These are phyloP conservation scores for Drosophila watanabei DNA, from an alignment of 1,140 invertebrate species.

Conservation along the genomic window DNA sequence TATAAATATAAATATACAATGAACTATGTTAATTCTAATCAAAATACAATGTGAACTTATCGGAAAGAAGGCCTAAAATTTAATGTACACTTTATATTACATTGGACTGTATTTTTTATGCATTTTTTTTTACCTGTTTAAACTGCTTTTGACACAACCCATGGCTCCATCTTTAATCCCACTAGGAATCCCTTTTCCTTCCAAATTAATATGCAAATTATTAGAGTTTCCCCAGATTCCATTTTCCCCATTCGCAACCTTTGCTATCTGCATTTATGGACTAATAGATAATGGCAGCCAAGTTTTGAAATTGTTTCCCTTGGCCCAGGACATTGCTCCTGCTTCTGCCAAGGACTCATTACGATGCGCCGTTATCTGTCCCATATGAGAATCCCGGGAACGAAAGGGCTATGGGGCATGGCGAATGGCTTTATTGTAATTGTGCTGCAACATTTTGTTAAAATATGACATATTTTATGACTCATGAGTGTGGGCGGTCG, in stretches of 20 bases:
- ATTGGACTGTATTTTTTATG: too few species aligned
- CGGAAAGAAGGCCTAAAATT: too few species aligned
- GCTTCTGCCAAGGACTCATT: slow-evolving; percentile 53
- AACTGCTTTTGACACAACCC: background rate
- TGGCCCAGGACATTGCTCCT: slow-evolving; percentile 17
- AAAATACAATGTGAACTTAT: background rate
- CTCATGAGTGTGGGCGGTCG: slow-evolving; percentile 48
- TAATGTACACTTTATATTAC: too few species aligned
- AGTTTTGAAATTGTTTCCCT: slow-evolving; percentile 69
- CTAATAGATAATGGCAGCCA: slow-evolving; percentile 76
- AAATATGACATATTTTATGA: slow-evolving; percentile 85
- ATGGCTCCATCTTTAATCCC: background rate
- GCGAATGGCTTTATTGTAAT: slow-evolving; percentile 84
- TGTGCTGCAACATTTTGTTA: slow-evolving; percentile 79
- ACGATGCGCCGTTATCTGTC: slow-evolving; percentile 71
- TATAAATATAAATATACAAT: background rate
- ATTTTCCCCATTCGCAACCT: slow-evolving; percentile 26
- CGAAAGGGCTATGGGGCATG: slow-evolving; percentile 34
- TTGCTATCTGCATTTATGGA: slow-evolving; percentile 71
- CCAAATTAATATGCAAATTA: slow-evolving; percentile 9
- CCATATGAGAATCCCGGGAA: slow-evolving; percentile 66
- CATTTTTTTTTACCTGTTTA: too few species aligned
- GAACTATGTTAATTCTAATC: background rate
- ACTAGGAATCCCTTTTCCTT: background rate
- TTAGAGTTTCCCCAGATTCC: background rate